phyloP scores from a whole-genome alignment of 1,140 invertebrate genomes.

The Zaprionus nigranus region DNA sequence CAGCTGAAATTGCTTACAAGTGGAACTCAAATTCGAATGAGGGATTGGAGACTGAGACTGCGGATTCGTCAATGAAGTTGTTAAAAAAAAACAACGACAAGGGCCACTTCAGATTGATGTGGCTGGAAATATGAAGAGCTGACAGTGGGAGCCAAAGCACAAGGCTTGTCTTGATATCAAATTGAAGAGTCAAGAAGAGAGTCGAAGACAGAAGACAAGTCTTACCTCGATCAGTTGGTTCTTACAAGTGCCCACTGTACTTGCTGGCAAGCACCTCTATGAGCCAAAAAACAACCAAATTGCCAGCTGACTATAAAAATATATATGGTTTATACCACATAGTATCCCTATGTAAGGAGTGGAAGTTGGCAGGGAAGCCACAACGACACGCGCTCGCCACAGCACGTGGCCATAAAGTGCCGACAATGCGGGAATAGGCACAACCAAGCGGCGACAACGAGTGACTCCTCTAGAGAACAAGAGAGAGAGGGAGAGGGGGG shows the following conservation, averaged over 20 bases:
- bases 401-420: constrained; percentile 77
- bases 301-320: constrained; percentile 47
- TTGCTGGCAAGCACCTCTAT: constrained; percentile 33
- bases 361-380: constrained; percentile 37
- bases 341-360: constrained; percentile 7
- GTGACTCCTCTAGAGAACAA: background rate
- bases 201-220: background rate
- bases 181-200: too few species aligned
- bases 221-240: background rate
- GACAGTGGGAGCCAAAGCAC: constrained; percentile 9
- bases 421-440: constrained; percentile 40
- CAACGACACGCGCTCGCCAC: constrained; percentile 61
- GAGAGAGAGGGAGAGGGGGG: background rate
- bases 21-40: constrained; percentile 47
- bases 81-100: constrained; percentile 79
- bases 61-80: constrained; percentile 68
- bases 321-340: constrained; percentile 31
- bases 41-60: constrained; percentile 1
- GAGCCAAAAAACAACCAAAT: constrained; percentile 29
- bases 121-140: constrained; percentile 32
- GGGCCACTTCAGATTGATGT: constrained; percentile 68
- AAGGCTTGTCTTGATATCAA: constrained; percentile 22
- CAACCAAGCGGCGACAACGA: constrained; percentile 1
- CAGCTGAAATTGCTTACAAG: constrained; percentile 74
- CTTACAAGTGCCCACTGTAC: constrained; percentile 42